phyloP scores from a whole-genome alignment of 2,797 vertebrate species.

The Cynopterus sphinx region DNA sequence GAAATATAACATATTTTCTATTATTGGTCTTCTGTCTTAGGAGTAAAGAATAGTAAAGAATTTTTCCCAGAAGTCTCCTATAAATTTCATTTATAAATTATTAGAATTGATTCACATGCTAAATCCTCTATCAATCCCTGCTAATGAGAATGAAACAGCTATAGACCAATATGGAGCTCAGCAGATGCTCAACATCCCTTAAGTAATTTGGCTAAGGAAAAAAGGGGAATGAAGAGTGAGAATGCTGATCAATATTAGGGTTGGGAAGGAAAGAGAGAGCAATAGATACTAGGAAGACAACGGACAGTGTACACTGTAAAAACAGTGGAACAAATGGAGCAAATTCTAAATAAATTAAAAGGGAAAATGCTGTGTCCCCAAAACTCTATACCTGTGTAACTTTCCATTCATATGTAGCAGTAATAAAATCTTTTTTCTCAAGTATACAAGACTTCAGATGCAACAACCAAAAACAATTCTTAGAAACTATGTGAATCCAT shows the following conservation, averaged over 20 bases:
- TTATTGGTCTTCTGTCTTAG: not conserved
- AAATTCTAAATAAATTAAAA: conserved; percentile 18
- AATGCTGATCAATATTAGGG: not conserved
- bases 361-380: not conserved
- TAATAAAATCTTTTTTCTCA: not conserved
- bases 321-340: not conserved
- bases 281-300: not conserved
- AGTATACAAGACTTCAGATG: not conserved
- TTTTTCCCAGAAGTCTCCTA: not conserved
- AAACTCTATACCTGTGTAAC: not conserved
- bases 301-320: not conserved
- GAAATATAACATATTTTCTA: not conserved
- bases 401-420: not conserved
- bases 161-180: not conserved
- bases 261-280: not conserved
- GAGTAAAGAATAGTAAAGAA: not conserved
- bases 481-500: not conserved
- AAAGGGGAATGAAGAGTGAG: not conserved
- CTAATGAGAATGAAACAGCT: not conserved
- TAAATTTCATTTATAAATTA: not conserved
- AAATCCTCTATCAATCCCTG: not conserved
- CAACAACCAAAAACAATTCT: not conserved
- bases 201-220: not conserved
- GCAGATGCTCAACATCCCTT: not conserved
- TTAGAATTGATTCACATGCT: not conserved